Conservation (phyloP, 2,888 invertebrate species). For the Macrosiphum euphorbiae region DNA sequence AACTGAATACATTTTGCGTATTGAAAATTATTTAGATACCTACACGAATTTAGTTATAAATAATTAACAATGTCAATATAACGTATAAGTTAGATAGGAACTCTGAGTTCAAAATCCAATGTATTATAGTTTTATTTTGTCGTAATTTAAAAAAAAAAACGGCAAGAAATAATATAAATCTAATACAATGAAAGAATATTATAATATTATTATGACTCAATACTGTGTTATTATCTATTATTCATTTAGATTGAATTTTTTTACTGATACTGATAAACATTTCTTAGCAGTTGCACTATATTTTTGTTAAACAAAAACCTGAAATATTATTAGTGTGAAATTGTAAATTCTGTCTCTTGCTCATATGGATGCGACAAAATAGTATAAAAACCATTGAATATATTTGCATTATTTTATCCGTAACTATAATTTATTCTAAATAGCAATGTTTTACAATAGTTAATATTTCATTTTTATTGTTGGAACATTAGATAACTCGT, state of each 20-base stretch:
- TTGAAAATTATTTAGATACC: neutral
- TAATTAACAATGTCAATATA: neutral
- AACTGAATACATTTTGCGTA: neutral
- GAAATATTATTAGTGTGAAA: neutral
- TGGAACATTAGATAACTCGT: neutral
- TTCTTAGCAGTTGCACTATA: neutral
- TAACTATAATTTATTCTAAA: constrained; percentile 27
- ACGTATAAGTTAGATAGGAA: neutral
- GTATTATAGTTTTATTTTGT: neutral
- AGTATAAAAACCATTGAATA: constrained; percentile 19
- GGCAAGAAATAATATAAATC: neutral
- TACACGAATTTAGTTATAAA: neutral
- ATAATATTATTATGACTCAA: neutral
- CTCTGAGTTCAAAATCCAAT: neutral
- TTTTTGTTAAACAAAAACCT: neutral
- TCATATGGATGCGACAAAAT: neutral
- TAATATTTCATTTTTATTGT: constrained; percentile 51
- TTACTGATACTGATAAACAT: neutral
- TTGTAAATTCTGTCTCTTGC: neutral
- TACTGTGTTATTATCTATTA: neutral
- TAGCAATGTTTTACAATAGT: constrained; percentile 24
- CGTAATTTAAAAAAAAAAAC: neutral
- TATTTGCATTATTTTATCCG: constrained; percentile 21
- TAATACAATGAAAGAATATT: neutral
- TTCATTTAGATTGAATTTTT: neutral